Conservation (phyloP, 53 echinoderm and acorn worm species). For the Holothuria leucospilota region DNA sequence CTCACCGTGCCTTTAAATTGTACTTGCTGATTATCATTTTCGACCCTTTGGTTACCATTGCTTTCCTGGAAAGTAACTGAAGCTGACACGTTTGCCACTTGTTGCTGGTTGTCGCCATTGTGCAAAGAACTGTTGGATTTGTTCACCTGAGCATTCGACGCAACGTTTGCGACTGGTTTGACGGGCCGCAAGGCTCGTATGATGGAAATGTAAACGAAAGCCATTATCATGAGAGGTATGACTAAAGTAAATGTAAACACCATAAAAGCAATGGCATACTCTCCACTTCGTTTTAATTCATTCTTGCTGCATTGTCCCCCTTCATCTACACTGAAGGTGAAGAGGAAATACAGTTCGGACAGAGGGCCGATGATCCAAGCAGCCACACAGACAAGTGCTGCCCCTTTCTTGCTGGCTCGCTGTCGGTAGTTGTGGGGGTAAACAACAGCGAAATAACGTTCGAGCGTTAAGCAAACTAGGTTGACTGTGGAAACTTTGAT, state of each 20-base stretch:
- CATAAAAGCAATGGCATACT: slow-evolving; percentile 21
- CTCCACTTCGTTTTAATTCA: background rate
- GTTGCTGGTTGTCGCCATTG: slow-evolving; percentile 17
- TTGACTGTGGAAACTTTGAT: slow-evolving; percentile 42
- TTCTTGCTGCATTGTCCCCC: slow-evolving; percentile 11
- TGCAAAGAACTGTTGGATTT: slow-evolving; percentile 4
- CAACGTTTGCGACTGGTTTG: background rate
- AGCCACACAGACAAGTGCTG: slow-evolving; percentile 2
- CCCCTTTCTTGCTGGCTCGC: slow-evolving; percentile 12
- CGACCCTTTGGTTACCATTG: background rate
- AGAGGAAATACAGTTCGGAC: slow-evolving; percentile 10
- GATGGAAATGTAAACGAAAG: slow-evolving; percentile 46
- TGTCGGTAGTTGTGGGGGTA: slow-evolving; percentile 41
- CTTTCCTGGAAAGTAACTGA: background rate
- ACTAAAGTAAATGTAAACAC: slow-evolving; percentile 44
- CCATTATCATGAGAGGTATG: slow-evolving; percentile 34
- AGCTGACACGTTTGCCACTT: background rate
- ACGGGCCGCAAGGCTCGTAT: slow-evolving; percentile 37
- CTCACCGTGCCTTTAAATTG: background rate
- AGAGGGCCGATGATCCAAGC: slow-evolving; percentile 44
- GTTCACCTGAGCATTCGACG: background rate
- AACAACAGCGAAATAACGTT: slow-evolving; percentile 41
- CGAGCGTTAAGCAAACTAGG: slow-evolving; percentile 26
- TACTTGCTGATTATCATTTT: slow-evolving; percentile 1
- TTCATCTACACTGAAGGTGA: slow-evolving; percentile 20